Conservation (phyloP, 2,797 vertebrate species). For the Hippocampus kuda region DNA sequence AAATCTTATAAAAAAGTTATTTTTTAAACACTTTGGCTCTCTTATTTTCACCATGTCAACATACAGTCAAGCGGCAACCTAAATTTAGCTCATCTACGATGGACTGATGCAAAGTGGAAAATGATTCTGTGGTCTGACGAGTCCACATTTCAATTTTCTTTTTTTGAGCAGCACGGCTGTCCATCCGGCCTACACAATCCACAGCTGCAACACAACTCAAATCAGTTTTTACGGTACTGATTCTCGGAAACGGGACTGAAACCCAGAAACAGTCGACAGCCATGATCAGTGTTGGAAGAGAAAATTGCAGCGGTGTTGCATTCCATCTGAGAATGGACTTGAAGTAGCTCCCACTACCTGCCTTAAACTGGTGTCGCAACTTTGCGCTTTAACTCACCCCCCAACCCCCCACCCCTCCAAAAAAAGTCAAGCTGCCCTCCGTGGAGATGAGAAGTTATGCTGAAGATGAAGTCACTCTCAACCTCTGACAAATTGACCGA, state of each 20-base stretch:
- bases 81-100: no score
- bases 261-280: not conserved
- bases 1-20: constrained; percentile 58
- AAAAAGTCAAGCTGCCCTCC: not conserved
- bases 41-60: not conserved
- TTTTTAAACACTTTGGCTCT: constrained; percentile 41
- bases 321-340: not conserved
- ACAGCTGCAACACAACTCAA: not conserved
- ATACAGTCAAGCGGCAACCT: not conserved
- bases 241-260: not conserved
- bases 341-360: not conserved
- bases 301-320: not conserved
- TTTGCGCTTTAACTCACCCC: no score
- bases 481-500: not conserved
- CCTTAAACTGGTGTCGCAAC: not conserved
- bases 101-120: no score
- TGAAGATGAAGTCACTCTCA: not conserved
- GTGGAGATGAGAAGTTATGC: not conserved
- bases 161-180: not conserved
- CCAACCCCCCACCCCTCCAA: no score
- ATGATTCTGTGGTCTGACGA: no score
- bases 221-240: not conserved
- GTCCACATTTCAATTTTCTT: not conserved
- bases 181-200: not conserved
- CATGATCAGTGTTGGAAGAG: not conserved